Base-by-base conservation (phyloP, 1,140 invertebrate genomes). In the Leptinotarsa undecemlineata region DNA sequence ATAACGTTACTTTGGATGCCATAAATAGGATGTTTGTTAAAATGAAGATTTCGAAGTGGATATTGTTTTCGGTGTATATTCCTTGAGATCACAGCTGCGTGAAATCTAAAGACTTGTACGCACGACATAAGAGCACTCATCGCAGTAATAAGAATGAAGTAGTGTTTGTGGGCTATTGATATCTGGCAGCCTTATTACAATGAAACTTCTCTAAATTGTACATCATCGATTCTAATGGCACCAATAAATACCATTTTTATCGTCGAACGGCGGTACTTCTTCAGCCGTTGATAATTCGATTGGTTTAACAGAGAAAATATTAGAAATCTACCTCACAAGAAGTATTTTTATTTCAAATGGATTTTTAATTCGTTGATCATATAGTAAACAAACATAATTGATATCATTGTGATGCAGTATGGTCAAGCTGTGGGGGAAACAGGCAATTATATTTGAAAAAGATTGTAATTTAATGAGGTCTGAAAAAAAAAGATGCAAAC, bases 291-390 rank as follows among this genome's bases (percentile, higher is more conserved):
- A n/a, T 17, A 57, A 17, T 57, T 57, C 0, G 51, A 57, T 57
- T n/a, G 51, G 14, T 57, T 57, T 3, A 57, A n/a, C 15, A 17
- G 51, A 57, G n/a, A 19, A 15, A 57, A 17, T 19, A 57, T 57
- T 57, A 57, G 51, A 57, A 57, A 57, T 57, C 51, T 57, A 57
- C 51, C 51, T 57, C 51, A 57, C 51, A 57, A 57, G 51, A 57
- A 14, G 51, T 57, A 17, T 57, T 1, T 5, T 57, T 57, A 6
- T 57, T 19, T 19, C n/a, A 15, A 57, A 57, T 57, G n/a, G 51
- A 57, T 57, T 57, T 57, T 57, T 57, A 57, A 57, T 19, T 57
- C 51, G 51, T 19, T 57, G 51, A 57, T 57, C 15, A 57, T 57
- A 57, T 2, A 19, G 51, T 57, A 19, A 57, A 57, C 51, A 17